Base-by-base conservation (phyloP, 2,888 invertebrate species). In the Lacanobia wlatinum region DNA sequence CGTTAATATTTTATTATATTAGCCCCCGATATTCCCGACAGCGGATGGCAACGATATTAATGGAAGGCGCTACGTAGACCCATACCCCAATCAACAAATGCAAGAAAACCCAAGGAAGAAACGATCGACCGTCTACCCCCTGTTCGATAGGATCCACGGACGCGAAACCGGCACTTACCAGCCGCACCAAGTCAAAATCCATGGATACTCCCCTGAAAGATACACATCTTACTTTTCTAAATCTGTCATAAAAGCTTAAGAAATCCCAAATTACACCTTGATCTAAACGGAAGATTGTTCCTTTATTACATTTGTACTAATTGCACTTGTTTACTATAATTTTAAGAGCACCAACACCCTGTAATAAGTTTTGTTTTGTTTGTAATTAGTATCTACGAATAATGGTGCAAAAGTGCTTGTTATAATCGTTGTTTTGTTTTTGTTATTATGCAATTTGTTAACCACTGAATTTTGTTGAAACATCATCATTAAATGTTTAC, bases 21-120 rank as follows among this genome's bases (percentile, higher is more conserved):
- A 94, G 94, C 91, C 89, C 93, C 91, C 92, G 90, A 92, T 94
- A 92, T 94, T 93, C 92, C 93, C 92, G 92, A 95, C 95, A 96
- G 96, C 92, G 93, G 95, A 96, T 92, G 94, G 94, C 92, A 95
- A 87, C 90, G 95, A 96, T 91, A 93, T 95, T 91, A 94, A 90
- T 74, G 92, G 92, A 80, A 87, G 95, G 69, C 92, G 96, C 70
- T 96, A 93, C 87, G 94, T 96, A 86, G 96, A 96, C 81, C 95
- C 96, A 1, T 96, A 95, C 84, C 95, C 96, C n/a, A 92, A 89
- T 58, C 94, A 94, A 82, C 95, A 94, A 83, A 92, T 96, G 90
- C 96, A 95, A 84, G 96, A 96, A 34, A 92, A 94, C 10, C 96
- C 95, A 8, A 91, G 96, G 63, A 95, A 92, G 90, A 96, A 95